Base-by-base conservation (phyloP, 1,140 invertebrate genomes). In the Caenorhabditis inopinata region DNA sequence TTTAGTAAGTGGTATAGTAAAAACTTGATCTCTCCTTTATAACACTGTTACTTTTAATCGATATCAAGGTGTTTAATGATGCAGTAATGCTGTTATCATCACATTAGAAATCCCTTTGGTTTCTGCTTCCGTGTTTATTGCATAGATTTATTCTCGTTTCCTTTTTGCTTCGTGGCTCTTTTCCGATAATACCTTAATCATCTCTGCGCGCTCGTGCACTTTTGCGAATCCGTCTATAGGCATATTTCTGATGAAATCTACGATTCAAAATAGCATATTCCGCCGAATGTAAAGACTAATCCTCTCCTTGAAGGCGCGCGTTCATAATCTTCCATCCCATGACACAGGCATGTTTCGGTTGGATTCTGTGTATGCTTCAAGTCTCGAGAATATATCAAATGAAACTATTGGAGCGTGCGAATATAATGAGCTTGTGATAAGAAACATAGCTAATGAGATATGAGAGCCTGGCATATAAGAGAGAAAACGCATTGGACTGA, bases 341-440 rank as follows among this genome's bases (percentile, higher is more conserved):
- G 18, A 51, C 49, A n/a, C n/a, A n/a, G n/a, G n/a, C n/a, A n/a
- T n/a, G n/a, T n/a, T n/a, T n/a, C n/a, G n/a, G n/a, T n/a, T n/a
- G n/a, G n/a, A n/a, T n/a, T n/a, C n/a, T n/a, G n/a, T n/a, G n/a
- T n/a, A n/a, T n/a, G n/a, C n/a, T n/a, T n/a, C n/a, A n/a, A n/a
- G n/a, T n/a, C n/a, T n/a, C n/a, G n/a, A n/a, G n/a, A n/a, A n/a
- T n/a, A n/a, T n/a, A 48, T 11, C 47, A n/a, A n/a, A 48, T 38
- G 46, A 27, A 42, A 68, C 16, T 18, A 21, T 7, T 27, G 32
- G 23, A 68, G 58, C 58, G 32, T 38, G 23, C 16, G 2, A 23
- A 4, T 16, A n/a, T 23, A 78, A 48, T 51, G n/a, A 35, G 49
- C 35, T 32, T 32, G 38, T 79, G 48, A 79, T 68, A 68, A 45